Evolutionary conservation across 2,888 invertebrate genomes (phyloP).

Genomic region (Latrodectus hesperus): DNA sequence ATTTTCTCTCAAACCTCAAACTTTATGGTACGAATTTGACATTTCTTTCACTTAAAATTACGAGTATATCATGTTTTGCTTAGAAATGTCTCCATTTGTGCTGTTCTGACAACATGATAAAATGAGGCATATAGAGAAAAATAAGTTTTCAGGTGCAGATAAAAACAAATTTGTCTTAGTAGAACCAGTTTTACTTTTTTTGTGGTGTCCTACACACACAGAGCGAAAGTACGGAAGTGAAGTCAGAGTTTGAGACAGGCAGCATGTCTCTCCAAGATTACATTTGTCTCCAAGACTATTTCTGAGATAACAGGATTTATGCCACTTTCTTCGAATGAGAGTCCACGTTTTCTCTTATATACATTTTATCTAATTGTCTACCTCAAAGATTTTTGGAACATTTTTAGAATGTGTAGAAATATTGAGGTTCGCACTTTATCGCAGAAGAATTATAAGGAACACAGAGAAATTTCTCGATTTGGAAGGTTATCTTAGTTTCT

Average conservation of each 20-base stretch:
- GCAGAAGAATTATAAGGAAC: neutral
- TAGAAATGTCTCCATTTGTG: neutral
- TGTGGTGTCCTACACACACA: neutral
- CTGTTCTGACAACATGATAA: conserved; percentile 2
- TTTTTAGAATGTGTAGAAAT: neutral
- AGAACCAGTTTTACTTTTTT: neutral
- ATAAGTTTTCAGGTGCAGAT: neutral
- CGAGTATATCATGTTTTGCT: neutral
- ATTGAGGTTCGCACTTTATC: neutral
- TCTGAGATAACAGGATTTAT: conserved; percentile 37
- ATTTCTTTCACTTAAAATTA: no score
- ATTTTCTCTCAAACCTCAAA: no score
- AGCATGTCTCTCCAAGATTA: conserved; percentile 33
- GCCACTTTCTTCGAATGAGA: conserved; percentile 10
- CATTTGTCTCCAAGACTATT: conserved; percentile 24
- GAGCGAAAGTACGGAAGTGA: neutral
- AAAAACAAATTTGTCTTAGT: neutral
- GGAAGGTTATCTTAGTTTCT: neutral
- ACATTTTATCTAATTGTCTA: neutral
- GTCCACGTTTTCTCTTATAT: neutral
- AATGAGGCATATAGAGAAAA: neutral
- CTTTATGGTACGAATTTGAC: no score
- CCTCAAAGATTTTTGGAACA: neutral
- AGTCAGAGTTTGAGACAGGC: neutral
- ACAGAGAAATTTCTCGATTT: neutral